phyloP scores from a whole-genome alignment of 2,797 vertebrate species.

The Novumbra hubbsi region DNA sequence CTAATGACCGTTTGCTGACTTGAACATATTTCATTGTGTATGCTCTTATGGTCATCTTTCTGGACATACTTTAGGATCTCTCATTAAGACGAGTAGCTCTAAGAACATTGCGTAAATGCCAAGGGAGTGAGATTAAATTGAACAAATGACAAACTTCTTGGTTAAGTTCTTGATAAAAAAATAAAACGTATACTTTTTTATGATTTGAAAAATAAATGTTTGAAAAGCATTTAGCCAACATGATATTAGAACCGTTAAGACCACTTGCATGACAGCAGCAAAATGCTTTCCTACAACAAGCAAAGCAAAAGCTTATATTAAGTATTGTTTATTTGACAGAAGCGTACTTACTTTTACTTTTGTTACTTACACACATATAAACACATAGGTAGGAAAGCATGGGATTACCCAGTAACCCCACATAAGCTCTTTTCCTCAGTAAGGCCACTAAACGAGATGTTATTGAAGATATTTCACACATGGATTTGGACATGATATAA shows the following conservation, averaged over 20 bases:
- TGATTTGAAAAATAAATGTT: background rate
- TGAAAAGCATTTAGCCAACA: background rate
- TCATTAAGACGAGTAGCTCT: conserved; percentile 1
- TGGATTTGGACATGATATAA: too few species aligned
- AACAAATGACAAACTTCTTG: conserved; percentile 35
- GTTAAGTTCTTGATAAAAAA: conserved; percentile 38
- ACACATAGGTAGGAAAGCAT: too few species aligned
- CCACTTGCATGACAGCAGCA: background rate
- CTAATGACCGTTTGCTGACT: background rate
- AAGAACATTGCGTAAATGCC: conserved; percentile 16
- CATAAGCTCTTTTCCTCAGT: too few species aligned
- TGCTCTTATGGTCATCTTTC: background rate
- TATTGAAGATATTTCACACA: too few species aligned
- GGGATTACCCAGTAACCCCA: too few species aligned
- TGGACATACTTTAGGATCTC: background rate
- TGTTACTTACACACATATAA: too few species aligned
- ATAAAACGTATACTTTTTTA: conserved; percentile 15
- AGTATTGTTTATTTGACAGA: background rate
- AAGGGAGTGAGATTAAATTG: conserved; percentile 45
- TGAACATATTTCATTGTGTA: background rate
- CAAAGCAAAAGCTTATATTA: background rate
- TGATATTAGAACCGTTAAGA: background rate
- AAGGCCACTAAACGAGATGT: too few species aligned
- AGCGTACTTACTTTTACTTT: too few species aligned
- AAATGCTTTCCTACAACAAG: background rate